These are phyloP conservation scores for Aphaenogaster floridana DNA, from an alignment of 1,140 invertebrate genomes.

Conservation along the genomic window DNA sequence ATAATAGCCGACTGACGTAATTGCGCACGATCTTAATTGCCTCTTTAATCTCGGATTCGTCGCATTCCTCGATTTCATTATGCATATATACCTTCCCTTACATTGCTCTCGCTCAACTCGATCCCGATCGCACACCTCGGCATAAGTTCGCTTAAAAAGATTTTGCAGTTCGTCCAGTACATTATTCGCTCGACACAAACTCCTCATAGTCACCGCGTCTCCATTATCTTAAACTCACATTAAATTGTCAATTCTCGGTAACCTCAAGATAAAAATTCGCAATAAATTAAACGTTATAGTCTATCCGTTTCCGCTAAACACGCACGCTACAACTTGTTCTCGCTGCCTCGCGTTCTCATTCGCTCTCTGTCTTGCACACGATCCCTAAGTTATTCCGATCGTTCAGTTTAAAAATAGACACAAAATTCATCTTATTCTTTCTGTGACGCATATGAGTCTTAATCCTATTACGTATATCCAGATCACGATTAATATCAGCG, in stretches of 20 bases:
- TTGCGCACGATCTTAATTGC: conserved; percentile 64
- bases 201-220: neutral
- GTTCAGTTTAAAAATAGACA: conserved; percentile 86
- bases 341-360: conserved; percentile 30
- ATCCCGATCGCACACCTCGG: conserved; percentile 44
- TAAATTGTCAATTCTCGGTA: conserved; percentile 33
- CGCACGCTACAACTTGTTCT: conserved; percentile 36
- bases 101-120: conserved; percentile 15
- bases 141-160: neutral
- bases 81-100: conserved; percentile 31
- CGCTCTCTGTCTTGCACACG: conserved; percentile 43
- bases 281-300: conserved; percentile 79
- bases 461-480: conserved; percentile 87
- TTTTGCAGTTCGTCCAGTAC: neutral
- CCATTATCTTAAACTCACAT: neutral
- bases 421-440: conserved; percentile 78
- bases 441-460: conserved; percentile 81
- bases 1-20: conserved; percentile 32
- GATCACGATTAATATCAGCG: conserved; percentile 84
- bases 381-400: conserved; percentile 66
- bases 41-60: conserved; percentile 45
- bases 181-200: neutral
- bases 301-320: conserved; percentile 58
- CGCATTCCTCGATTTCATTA: conserved; percentile 5
- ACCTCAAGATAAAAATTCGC: conserved; percentile 66